These are phyloP conservation scores for Brachionus calyciflorus DNA, from an alignment of 1,140 invertebrate genomes.

Conservation along the genomic window DNA sequence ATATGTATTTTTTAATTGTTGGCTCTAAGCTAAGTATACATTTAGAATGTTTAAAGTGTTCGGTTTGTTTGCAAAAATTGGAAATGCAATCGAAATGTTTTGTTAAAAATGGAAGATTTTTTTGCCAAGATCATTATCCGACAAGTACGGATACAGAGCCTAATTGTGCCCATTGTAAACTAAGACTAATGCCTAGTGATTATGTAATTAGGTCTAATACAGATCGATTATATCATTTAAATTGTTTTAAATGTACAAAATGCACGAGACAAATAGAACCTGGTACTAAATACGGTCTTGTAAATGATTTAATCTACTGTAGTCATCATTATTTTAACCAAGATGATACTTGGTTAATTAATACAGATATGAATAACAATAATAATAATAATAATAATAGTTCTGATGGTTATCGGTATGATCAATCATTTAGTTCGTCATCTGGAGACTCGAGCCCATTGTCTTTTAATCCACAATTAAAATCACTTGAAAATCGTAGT, in stretches of 20 bases:
- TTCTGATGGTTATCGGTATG: neutral
- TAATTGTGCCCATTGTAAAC: neutral
- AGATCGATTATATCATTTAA: neutral
- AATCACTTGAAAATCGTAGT: conserved; percentile 31
- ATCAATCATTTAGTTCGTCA: conserved; percentile 16
- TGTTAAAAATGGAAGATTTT: conserved; percentile 10
- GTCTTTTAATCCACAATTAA: conserved; percentile 22
- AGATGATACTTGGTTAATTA: neutral
- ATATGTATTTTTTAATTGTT: conserved; percentile 38
- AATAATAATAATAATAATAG: too few relatives aligned
- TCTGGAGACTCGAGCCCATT: conserved; percentile 6
- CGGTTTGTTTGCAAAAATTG: conserved; percentile 17
- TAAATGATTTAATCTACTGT: neutral
- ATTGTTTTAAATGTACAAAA: conserved; percentile 19
- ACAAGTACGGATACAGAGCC: neutral
- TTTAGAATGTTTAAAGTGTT: conserved; percentile 35
- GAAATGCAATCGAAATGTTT: conserved; percentile 41
- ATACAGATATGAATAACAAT: neutral
- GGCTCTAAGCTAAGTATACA: conserved; percentile 2
- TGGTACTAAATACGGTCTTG: neutral
- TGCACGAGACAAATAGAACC: neutral
- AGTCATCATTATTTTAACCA: neutral
- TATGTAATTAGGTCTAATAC: conserved; percentile 15
- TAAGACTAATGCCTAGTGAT: neutral
- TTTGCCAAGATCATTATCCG: neutral